phyloP scores from a whole-genome alignment of 92 coral and sea anemone genomes.

The Heteractis magnifica region DNA sequence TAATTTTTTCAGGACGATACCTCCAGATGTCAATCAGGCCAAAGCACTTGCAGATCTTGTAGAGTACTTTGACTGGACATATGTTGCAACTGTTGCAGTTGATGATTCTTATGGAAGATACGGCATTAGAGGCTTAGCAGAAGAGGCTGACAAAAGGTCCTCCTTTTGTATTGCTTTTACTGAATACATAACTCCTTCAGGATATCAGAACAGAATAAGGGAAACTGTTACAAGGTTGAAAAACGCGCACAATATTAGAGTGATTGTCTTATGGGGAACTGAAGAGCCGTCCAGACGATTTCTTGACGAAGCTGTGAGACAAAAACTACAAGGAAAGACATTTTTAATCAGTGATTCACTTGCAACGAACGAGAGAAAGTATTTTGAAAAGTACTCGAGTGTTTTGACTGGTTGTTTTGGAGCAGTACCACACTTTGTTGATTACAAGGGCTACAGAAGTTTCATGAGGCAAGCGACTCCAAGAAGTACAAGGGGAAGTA shows the following conservation, averaged over 20 bases:
- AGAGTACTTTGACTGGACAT: slow-evolving; percentile 61
- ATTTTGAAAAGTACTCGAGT: slow-evolving; percentile 44
- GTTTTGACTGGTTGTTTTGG: slow-evolving; percentile 55
- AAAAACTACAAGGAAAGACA: slow-evolving; percentile 49
- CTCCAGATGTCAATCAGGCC: slow-evolving; percentile 66
- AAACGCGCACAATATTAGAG: slow-evolving; percentile 39
- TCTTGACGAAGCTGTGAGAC: slow-evolving; percentile 56
- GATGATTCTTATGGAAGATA: slow-evolving; percentile 74
- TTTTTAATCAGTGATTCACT: slow-evolving; percentile 80
- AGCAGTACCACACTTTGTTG: slow-evolving; percentile 41
- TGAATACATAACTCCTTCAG: slow-evolving; percentile 57
- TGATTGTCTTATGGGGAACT: slow-evolving; percentile 68
- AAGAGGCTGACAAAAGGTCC: slow-evolving; percentile 43
- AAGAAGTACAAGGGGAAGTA: slow-evolving; percentile 7
- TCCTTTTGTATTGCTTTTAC: slow-evolving; percentile 68
- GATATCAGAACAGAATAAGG: slow-evolving; percentile 42
- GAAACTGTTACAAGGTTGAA: slow-evolving; percentile 50
- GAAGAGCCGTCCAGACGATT: slow-evolving; percentile 47
- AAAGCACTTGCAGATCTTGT: slow-evolving; percentile 68
- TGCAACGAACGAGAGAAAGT: slow-evolving; percentile 49
- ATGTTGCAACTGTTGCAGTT: slow-evolving; percentile 61
- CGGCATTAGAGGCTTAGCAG: slow-evolving; percentile 63
- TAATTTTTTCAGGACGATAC: slow-evolving; percentile 61
- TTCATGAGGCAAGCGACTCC: slow-evolving; percentile 45
- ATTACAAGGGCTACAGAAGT: slow-evolving; percentile 23